Conservation (phyloP, 2,113 vertebrate genomes). For the Calidris pygmaea region DNA sequence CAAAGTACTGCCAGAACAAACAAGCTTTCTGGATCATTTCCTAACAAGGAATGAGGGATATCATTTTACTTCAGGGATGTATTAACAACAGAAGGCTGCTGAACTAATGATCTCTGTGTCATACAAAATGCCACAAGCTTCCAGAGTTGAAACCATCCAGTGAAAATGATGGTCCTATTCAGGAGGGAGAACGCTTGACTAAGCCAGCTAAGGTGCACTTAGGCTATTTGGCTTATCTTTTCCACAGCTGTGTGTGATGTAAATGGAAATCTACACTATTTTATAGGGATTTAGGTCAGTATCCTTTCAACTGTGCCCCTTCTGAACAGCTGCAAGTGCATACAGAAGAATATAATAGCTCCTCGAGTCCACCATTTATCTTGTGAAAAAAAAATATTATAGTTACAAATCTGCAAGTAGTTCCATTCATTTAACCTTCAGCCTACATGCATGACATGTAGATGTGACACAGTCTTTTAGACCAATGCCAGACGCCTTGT, state of each 20-base stretch:
- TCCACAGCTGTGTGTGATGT: neutral
- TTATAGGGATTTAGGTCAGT: neutral
- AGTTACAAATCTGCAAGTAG: neutral
- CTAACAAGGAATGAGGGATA: neutral
- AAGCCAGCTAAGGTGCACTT: neutral
- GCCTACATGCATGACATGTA: neutral
- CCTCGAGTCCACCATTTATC: neutral
- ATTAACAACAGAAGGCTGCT: neutral
- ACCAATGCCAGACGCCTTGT: neutral
- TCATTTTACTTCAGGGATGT: neutral
- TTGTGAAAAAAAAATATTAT: neutral
- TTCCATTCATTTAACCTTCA: neutral
- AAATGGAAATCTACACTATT: neutral
- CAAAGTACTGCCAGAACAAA: constrained; percentile 18
- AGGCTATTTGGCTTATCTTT: neutral
- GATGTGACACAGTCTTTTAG: neutral
- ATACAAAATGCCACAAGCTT: neutral
- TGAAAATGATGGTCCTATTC: neutral
- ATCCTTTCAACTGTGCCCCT: neutral
- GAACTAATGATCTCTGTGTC: neutral
- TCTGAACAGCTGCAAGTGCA: neutral
- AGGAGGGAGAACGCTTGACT: neutral
- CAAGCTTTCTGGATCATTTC: constrained; percentile 13
- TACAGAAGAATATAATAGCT: neutral
- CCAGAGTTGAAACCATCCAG: neutral